These are phyloP conservation scores for Synanthedon vespiformis DNA, from an alignment of 2,888 invertebrate species.

Conservation along the genomic window DNA sequence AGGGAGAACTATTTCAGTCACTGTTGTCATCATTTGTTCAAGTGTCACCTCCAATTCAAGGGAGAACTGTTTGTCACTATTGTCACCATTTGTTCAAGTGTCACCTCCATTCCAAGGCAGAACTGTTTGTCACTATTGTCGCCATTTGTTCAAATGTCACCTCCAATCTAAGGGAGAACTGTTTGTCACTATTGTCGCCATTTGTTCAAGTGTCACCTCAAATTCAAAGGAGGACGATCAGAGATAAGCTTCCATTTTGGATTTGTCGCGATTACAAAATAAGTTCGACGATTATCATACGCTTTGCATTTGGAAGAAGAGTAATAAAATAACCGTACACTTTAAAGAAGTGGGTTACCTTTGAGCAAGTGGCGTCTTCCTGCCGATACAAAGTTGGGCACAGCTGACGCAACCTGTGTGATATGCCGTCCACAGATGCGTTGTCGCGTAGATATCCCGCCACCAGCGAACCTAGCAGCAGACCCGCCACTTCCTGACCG, in stretches of 20 bases:
- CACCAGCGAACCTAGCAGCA: constrained; percentile 86
- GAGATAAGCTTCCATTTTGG: too few species aligned
- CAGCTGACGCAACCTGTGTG: constrained; percentile 84
- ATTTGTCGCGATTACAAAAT: background rate
- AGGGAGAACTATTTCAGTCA: too few species aligned
- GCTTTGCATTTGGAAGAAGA: background rate
- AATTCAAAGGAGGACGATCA: background rate
- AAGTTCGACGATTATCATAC: background rate
- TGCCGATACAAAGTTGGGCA: constrained; percentile 94
- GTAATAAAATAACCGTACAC: background rate
- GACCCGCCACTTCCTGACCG: constrained; percentile 75
- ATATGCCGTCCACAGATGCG: constrained; percentile 93
- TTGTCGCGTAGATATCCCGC: constrained; percentile 95
- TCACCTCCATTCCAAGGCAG: too few species aligned
- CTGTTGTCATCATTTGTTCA: too few species aligned
- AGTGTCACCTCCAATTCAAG: too few species aligned
- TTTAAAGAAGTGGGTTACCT: constrained; percentile 66
- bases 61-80: too few species aligned
- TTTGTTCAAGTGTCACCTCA: background rate
- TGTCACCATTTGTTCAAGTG: too few species aligned
- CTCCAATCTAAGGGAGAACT: too few species aligned
- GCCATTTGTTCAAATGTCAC: too few species aligned
- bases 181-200: too few species aligned
- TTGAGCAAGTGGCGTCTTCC: constrained; percentile 96
- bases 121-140: too few species aligned